phyloP scores from a whole-genome alignment of 2,113 vertebrate species.

The Hystrix brachyura region DNA sequence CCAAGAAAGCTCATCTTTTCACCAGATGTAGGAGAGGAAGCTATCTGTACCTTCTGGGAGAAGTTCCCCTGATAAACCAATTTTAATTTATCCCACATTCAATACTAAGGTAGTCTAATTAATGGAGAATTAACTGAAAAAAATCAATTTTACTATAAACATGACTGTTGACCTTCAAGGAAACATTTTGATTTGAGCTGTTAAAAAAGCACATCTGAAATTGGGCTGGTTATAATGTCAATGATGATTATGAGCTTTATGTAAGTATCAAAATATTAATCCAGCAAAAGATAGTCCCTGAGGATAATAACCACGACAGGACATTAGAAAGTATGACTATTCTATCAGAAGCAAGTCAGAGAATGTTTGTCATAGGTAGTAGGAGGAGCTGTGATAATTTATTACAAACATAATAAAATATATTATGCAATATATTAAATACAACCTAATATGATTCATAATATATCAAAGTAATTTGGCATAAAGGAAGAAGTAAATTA shows the following conservation, averaged over 20 bases:
- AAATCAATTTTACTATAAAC: slow-evolving; percentile 43
- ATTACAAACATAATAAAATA: neutral
- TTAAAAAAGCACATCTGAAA: slow-evolving; percentile 6
- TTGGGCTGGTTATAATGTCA: neutral
- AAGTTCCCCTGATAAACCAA: neutral
- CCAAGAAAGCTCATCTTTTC: neutral
- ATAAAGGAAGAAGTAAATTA: neutral
- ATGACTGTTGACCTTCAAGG: slow-evolving; percentile 42
- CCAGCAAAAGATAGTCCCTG: neutral
- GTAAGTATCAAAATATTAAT: neutral
- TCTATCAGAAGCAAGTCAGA: neutral
- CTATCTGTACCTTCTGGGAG: neutral
- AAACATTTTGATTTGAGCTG: neutral
- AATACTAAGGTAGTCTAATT: slow-evolving; percentile 8
- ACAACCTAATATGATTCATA: neutral
- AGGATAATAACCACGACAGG: neutral
- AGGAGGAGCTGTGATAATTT: neutral
- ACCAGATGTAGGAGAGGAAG: neutral
- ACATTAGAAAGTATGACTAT: neutral
- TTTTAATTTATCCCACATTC: neutral
- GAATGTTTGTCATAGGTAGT: neutral
- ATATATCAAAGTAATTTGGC: neutral
- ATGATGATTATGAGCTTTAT: neutral
- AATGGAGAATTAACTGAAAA: neutral
- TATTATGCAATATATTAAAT: neutral